Evolutionary conservation across 2,888 invertebrate genomes (phyloP).

Genomic region (Chouioia cunea): DNA sequence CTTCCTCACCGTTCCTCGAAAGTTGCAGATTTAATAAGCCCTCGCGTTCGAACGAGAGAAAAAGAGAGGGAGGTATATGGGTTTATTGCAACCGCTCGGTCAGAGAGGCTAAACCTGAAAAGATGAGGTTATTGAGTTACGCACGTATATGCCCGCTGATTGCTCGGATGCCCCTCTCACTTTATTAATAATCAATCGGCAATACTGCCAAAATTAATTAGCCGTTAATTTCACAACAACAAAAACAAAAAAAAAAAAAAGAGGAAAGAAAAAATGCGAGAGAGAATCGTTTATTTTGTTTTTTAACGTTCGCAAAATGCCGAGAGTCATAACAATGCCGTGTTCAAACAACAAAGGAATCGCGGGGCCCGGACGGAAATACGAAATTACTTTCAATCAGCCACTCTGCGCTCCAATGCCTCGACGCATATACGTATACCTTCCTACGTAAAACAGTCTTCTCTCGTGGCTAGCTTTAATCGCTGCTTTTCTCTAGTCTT

Average conservation of each 20-base stretch:
- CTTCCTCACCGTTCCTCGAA: conserved; percentile 51
- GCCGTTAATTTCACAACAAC: too few relatives aligned
- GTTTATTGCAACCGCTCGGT: conserved; percentile 32
- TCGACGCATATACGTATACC: background rate
- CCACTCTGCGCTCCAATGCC: conserved; percentile 19
- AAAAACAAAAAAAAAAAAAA: conserved; percentile 19
- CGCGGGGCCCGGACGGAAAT: conserved; percentile 41
- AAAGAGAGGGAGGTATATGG: conserved; percentile 11
- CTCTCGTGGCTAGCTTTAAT: too few relatives aligned
- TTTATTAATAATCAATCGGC: conserved; percentile 57
- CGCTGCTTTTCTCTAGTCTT: too few relatives aligned
- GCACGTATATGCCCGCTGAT: conserved; percentile 47
- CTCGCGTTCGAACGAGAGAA: conserved; percentile 33
- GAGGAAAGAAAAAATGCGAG: conserved; percentile 10
- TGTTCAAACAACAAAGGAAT: conserved; percentile 26
- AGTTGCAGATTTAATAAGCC: conserved; percentile 55
- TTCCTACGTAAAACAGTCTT: background rate
- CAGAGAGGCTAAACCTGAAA: background rate
- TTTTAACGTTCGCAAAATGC: too few relatives aligned
- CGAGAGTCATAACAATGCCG: too few relatives aligned
- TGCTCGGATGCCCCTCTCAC: conserved; percentile 49
- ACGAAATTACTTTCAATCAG: conserved; percentile 48
- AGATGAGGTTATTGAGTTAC: conserved; percentile 6
- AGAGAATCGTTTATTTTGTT: too few relatives aligned
- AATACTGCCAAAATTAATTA: too few relatives aligned